A percentile compares a stretch with the other conserved stretches of the same genome.
These are phyloP conservation scores for Hylia prasina DNA, from an alignment of 2,113 vertebrate species.

Conservation along the genomic window DNA sequence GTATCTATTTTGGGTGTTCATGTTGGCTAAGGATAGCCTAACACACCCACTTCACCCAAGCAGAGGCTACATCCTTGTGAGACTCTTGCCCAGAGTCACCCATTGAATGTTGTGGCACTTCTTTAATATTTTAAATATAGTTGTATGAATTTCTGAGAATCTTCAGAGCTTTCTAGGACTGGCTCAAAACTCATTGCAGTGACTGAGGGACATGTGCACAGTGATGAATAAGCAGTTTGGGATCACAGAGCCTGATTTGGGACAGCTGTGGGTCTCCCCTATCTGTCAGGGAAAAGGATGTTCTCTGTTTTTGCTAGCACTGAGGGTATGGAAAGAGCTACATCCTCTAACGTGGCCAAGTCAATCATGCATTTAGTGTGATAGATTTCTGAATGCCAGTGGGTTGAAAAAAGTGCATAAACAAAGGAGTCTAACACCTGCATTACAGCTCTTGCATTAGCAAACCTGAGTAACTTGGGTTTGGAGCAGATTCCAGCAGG, in stretches of 20 bases:
- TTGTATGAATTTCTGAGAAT: background rate
- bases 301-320: background rate
- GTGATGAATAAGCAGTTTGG: background rate
- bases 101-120: background rate
- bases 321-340: background rate
- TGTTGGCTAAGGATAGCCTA: background rate
- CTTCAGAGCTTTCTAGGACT: background rate
- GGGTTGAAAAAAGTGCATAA: background rate
- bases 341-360: background rate
- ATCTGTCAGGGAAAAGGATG: background rate
- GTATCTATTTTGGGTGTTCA: background rate
- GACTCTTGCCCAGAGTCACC: background rate
- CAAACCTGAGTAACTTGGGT: background rate
- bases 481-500: background rate
- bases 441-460: background rate
- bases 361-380: background rate
- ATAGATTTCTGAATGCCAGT: background rate
- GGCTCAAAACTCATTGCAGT: background rate
- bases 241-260: background rate
- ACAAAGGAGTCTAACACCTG: background rate
- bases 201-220: rapidly evolving
- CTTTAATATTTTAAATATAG: background rate
- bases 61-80: background rate
- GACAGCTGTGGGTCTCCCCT: background rate
- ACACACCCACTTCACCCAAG: background rate